phyloP scores from a whole-genome alignment of 2,113 vertebrate genomes.

The Paraplagusia blochii region DNA sequence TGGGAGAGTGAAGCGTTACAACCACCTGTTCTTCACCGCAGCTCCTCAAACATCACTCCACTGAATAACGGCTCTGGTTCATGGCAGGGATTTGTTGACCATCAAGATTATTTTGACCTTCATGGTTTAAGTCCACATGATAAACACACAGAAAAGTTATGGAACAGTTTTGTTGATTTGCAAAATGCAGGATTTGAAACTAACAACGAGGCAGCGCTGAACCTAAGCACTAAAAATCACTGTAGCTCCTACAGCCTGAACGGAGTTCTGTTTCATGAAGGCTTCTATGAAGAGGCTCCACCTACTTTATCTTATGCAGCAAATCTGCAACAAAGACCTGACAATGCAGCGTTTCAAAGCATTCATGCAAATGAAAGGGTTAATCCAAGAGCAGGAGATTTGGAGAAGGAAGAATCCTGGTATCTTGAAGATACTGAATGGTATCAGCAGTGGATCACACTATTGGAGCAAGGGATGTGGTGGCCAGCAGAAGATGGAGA shows the following conservation, averaged over 20 bases:
- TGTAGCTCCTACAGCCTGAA: slow-evolving; percentile 73
- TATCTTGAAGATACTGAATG: slow-evolving; percentile 82
- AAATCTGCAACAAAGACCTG: slow-evolving; percentile 69
- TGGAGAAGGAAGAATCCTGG: slow-evolving; percentile 69
- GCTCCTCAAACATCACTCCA: slow-evolving; percentile 42
- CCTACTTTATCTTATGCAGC: slow-evolving; percentile 74
- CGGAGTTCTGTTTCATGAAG: slow-evolving; percentile 81
- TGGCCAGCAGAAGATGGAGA: slow-evolving; percentile 91
- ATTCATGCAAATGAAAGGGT: slow-evolving; percentile 56
- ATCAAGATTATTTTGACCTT: slow-evolving; percentile 35
- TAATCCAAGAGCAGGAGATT: slow-evolving; percentile 72
- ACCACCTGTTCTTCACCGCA: slow-evolving; percentile 24
- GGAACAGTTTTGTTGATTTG: slow-evolving; percentile 67
- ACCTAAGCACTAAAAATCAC: slow-evolving; percentile 72
- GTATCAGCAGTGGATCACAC: slow-evolving; percentile 88
- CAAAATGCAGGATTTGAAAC: slow-evolving; percentile 28
- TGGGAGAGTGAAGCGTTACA: slow-evolving; percentile 32
- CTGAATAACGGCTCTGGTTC: slow-evolving; percentile 21
- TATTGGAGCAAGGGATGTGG: slow-evolving; percentile 91
- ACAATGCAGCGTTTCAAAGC: slow-evolving; percentile 58
- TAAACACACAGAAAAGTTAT: slow-evolving; percentile 50
- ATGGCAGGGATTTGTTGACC: slow-evolving; percentile 38
- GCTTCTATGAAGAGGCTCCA: slow-evolving; percentile 78
- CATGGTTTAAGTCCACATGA: slow-evolving; percentile 26
- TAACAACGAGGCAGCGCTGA: slow-evolving; percentile 63